Evolutionary conservation across 2,888 invertebrate genomes (phyloP).

Genomic region (Drosophila buzzatii): DNA sequence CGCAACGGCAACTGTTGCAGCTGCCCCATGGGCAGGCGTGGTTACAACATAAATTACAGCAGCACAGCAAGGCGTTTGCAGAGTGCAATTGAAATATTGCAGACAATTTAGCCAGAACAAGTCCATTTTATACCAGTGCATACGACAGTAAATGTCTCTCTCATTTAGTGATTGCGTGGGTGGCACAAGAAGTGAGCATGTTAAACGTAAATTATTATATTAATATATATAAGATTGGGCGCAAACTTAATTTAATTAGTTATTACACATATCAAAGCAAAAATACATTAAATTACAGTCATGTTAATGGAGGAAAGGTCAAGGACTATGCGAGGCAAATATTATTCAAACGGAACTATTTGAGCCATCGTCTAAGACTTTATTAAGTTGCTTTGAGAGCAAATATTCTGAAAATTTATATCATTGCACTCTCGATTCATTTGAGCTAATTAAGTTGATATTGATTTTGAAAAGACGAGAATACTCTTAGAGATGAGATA

Average conservation of each 20-base stretch:
- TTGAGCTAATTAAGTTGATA: too few species aligned
- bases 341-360: too few species aligned
- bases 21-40: conserved; percentile 48
- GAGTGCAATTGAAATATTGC: conserved; percentile 49
- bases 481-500: too few species aligned
- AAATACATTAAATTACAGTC: too few species aligned
- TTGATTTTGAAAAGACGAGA: too few species aligned
- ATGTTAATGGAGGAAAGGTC: background rate
- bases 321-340: background rate
- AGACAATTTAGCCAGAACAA: conserved; percentile 39
- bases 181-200: background rate
- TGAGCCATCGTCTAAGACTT: too few species aligned
- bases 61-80: conserved; percentile 19
- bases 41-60: conserved; percentile 42
- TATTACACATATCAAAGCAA: background rate
- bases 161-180: conserved; percentile 31
- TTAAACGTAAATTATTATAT: background rate
- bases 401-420: too few species aligned
- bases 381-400: too few species aligned
- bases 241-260: background rate
- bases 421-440: too few species aligned
- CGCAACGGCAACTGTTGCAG: conserved; percentile 64
- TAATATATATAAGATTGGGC: background rate
- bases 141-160: conserved; percentile 13
- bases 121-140: conserved; percentile 8